These are phyloP conservation scores for Ptychobarbus kaznakovi DNA, from an alignment of 2,797 vertebrate species.

Conservation along the genomic window DNA sequence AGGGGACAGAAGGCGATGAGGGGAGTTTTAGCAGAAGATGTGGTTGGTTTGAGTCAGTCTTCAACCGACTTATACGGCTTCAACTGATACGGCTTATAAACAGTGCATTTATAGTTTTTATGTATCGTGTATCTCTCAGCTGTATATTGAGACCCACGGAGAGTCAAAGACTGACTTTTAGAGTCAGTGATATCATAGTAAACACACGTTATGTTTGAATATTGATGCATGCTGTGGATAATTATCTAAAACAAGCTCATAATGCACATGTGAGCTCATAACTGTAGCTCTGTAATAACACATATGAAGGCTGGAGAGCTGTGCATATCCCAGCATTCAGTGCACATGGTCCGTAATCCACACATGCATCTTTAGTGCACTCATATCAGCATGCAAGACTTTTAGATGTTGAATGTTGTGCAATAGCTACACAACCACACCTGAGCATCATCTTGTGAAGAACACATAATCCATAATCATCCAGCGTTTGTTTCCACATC, in stretches of 20 bases:
- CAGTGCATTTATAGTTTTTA: background rate
- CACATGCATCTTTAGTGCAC: constrained; percentile 4
- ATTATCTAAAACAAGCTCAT: background rate
- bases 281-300: too few species aligned
- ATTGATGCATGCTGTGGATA: too few species aligned
- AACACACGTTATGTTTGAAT: background rate
- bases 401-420: too few species aligned
- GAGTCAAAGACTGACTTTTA: too few species aligned
- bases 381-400: background rate
- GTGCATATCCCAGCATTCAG: background rate
- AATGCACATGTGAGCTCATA: too few species aligned
- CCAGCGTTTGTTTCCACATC: too few species aligned
- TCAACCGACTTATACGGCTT: too few species aligned
- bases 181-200: background rate
- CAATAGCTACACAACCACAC: too few species aligned
- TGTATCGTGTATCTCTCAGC: background rate
- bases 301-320: background rate
- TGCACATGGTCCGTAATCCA: constrained; percentile 15
- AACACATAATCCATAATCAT: background rate
- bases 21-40: too few species aligned
- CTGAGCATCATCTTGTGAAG: background rate
- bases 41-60: too few species aligned
- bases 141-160: too few species aligned
- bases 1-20: too few species aligned
- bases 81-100: background rate